These are phyloP conservation scores for Drosophila leontia DNA, from an alignment of 1,140 invertebrate species.

Conservation along the genomic window DNA sequence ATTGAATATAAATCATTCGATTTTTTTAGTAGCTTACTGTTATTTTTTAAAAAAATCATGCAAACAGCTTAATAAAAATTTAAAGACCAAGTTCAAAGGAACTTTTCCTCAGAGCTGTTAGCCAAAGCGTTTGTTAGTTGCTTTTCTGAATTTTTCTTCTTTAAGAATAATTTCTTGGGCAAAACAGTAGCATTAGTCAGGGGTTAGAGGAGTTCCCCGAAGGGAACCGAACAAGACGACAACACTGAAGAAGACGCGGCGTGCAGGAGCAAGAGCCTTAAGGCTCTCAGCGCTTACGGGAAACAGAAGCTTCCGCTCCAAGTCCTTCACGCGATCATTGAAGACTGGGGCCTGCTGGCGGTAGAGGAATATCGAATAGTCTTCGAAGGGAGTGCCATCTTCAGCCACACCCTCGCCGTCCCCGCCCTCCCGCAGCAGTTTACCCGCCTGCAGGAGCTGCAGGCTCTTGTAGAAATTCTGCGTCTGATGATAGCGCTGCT, in stretches of 20 bases:
- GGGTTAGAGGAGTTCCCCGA: constrained; percentile 16
- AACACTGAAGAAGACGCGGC: constrained; percentile 42
- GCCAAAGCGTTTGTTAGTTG: constrained; percentile 10
- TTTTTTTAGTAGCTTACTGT: neutral
- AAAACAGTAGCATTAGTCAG: constrained; percentile 24
- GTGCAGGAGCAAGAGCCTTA: constrained; percentile 18
- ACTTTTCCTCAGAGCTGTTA: neutral
- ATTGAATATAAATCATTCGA: neutral
- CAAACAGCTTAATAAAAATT: neutral
- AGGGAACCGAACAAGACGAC: constrained; percentile 19
- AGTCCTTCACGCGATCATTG: constrained; percentile 91
- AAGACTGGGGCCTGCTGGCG: constrained; percentile 90
- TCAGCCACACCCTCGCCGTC: constrained; percentile 58
- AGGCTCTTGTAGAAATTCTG: constrained; percentile 92
- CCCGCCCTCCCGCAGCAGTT: constrained; percentile 85
- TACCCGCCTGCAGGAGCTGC: constrained; percentile 90
- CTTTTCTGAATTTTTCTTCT: neutral
- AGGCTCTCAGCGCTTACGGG: constrained; percentile 87
- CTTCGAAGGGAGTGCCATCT: constrained; percentile 88
- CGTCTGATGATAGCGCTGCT: constrained; percentile 89
- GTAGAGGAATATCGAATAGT: constrained; percentile 91
- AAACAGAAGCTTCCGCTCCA: constrained; percentile 91
- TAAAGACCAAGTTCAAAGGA: neutral
- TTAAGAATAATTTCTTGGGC: neutral
- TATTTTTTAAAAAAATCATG: neutral